Evolutionary conservation across 2,888 invertebrate species (phyloP), one percentile per base, ranked within the genome.

Genomic region (Pheosia gnoma): DNA sequence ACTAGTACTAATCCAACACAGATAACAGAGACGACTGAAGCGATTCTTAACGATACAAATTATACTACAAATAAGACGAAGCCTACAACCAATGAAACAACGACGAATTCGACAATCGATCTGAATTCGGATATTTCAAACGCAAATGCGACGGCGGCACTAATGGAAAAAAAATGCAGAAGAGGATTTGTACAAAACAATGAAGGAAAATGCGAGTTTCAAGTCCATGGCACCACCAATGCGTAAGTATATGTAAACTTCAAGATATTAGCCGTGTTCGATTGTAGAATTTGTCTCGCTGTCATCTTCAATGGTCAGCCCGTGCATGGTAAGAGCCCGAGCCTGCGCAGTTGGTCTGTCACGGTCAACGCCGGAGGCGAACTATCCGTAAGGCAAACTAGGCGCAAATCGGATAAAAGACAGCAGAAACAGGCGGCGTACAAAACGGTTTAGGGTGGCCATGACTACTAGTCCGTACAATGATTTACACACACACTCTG

Each of bases 161-260:
- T 70, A 37, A 64, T 67, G 39, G 57, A 68, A 43, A 82, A 77
- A 51, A 80, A 81, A 60, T 93, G 93, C 69, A 90, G 85, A 71
- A 89, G 88, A 71, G 92, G 93, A 10, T 92, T 90, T 74, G 77
- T 83, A 61, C 69, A 85, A 62, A 91, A 90, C 74, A 81, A 78
- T 61, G 88, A 88, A 76, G 92, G 91, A 60, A 86, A 87, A 62
- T 93, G 93, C 72, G 90, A 91, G 75, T 75, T 87, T 43, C 88
- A 87, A 77, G 70, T 88, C 53, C 90, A 90, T 71, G 83, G 82
- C 61, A 83, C 88, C 56, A 86, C 89, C 47, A 91, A 92, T 70
- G 88, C 88, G 92, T 93, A 84, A 90, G 92, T 89, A 5, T 10
- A 36, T 52, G 37, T 11, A 37, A 57, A 43, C 54, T 38, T 36